Percentiles rank a stretch among this genome's conserved stretches.
phyloP scores from a whole-genome alignment of 1,140 invertebrate genomes.

The Hesperophylax magnus region DNA sequence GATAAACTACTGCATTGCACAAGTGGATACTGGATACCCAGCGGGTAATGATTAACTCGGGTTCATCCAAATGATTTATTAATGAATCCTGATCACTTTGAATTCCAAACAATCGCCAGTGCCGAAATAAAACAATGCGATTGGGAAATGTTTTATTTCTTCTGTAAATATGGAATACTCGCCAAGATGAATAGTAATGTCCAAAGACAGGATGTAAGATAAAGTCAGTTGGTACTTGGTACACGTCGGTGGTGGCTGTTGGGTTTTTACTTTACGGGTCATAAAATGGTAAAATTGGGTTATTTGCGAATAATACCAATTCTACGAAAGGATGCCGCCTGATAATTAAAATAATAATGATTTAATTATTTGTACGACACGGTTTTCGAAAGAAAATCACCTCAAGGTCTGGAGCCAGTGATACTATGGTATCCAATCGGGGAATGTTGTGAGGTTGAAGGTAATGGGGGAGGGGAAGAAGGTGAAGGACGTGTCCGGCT shows the following conservation, averaged over 20 bases:
- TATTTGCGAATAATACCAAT: too few species aligned
- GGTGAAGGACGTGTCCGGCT: too few species aligned
- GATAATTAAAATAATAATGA: too few species aligned
- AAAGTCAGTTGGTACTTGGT: background rate
- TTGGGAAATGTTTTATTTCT: conserved; percentile 31
- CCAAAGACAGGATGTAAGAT: conserved; percentile 6
- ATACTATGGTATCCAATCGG: too few species aligned
- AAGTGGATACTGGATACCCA: background rate
- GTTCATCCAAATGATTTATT: conserved; percentile 35
- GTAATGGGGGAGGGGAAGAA: too few species aligned
- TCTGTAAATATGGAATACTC: conserved; percentile 33
- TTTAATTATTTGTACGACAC: too few species aligned
- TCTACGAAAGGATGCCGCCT: too few species aligned
- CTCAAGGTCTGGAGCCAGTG: too few species aligned
- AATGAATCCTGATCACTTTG: conserved; percentile 18
- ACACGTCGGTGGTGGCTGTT: background rate
- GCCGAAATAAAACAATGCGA: conserved; percentile 30
- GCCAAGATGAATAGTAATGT: background rate
- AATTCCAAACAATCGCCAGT: conserved; percentile 16
- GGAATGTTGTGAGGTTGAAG: too few species aligned
- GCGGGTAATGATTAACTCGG: conserved; percentile 1
- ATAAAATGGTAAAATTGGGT: too few species aligned
- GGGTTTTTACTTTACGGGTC: background rate
- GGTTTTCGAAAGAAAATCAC: too few species aligned
- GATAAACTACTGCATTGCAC: background rate